phyloP scores from a whole-genome alignment of 2,113 vertebrate genomes.

The Tretioscincus oriximinensis region DNA sequence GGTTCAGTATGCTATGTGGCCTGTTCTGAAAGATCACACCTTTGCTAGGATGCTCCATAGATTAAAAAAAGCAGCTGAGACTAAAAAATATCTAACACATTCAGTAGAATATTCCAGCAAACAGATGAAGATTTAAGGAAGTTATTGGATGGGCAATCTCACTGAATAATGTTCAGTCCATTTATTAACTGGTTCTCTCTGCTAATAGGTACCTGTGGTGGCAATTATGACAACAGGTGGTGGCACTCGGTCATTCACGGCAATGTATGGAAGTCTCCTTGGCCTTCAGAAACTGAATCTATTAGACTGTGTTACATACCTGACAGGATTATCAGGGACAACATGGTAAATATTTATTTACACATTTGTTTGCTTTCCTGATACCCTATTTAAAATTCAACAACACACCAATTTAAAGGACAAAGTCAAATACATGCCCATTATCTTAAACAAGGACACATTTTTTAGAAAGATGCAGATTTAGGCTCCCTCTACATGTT shows the following conservation, averaged over 20 bases:
- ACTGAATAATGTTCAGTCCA: rapidly evolving
- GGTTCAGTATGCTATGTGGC: too few relatives aligned
- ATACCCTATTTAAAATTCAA: too few relatives aligned
- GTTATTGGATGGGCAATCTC: too few relatives aligned
- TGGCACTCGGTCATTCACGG: conserved; percentile 79
- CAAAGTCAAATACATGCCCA: too few relatives aligned
- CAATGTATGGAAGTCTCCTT: conserved; percentile 79
- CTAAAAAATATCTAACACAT: too few relatives aligned
- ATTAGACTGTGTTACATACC: conserved; percentile 79
- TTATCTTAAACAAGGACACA: neutral
- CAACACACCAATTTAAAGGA: too few relatives aligned
- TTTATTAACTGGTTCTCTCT: conserved; percentile 24
- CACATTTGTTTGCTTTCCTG: neutral
- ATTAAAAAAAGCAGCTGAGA: too few relatives aligned
- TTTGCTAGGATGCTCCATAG: too few relatives aligned
- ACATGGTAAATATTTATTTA: conserved; percentile 80
- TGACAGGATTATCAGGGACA: conserved; percentile 85
- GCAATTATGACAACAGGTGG: conserved; percentile 85
- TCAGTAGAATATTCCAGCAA: too few relatives aligned
- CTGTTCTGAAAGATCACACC: too few relatives aligned
- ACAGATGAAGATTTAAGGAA: too few relatives aligned
- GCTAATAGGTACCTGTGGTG: conserved; percentile 79
- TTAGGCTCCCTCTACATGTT: neutral
- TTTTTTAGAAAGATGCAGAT: neutral
- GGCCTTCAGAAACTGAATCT: conserved; percentile 82